These are phyloP conservation scores for Spodoptera frugiperda DNA, from an alignment of 1,140 invertebrate genomes.

Conservation along the genomic window DNA sequence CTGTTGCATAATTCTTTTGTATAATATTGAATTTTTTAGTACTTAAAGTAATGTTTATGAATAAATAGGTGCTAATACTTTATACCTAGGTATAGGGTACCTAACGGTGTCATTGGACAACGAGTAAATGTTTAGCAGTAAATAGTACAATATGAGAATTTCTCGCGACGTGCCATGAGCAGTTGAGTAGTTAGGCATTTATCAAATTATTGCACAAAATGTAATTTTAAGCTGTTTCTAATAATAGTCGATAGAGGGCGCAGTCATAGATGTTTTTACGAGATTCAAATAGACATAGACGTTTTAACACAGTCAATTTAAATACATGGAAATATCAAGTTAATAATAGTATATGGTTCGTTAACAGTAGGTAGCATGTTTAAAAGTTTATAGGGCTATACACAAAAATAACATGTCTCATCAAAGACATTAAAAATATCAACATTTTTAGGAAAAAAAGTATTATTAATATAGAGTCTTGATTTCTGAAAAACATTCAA, in stretches of 20 bases:
- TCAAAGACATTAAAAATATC: too few relatives aligned
- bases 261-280: not conserved
- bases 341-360: too few relatives aligned
- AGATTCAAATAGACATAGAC: not conserved
- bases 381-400: too few relatives aligned
- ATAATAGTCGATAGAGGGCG: not conserved
- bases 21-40: constrained; percentile 59
- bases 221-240: constrained; percentile 55
- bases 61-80: constrained; percentile 64
- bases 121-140: constrained; percentile 57
- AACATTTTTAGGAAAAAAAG: too few relatives aligned
- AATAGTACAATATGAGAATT: constrained; percentile 61
- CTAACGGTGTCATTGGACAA: constrained; percentile 61
- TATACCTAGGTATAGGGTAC: constrained; percentile 45
- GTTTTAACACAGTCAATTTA: not conserved
- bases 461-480: too few relatives aligned
- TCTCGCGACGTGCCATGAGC: constrained; percentile 57
- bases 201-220: constrained; percentile 72
- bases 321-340: too few relatives aligned
- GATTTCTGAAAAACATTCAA: too few relatives aligned
- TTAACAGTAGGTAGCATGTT: too few relatives aligned
- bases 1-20: constrained; percentile 40
- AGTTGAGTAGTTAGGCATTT: constrained; percentile 64
- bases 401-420: too few relatives aligned
- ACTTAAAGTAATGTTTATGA: constrained; percentile 63